These are phyloP conservation scores for Musca domestica DNA, from an alignment of 1,140 invertebrate genomes.

Conservation along the genomic window DNA sequence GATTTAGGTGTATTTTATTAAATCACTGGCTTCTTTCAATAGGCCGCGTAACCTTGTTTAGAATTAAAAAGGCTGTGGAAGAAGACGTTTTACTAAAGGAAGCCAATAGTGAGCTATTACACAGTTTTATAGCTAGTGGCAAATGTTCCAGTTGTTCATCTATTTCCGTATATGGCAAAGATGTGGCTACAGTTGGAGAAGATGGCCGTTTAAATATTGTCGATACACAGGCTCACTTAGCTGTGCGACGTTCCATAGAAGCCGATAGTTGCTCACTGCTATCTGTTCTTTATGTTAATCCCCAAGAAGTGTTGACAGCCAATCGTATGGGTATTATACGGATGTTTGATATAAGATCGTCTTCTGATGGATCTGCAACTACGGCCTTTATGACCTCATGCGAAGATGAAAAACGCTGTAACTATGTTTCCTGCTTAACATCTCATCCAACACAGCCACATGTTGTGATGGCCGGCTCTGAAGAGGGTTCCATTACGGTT, in stretches of 20 bases:
- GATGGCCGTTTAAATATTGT: slow-evolving; percentile 62
- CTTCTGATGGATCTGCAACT: slow-evolving; percentile 61
- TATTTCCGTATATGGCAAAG: slow-evolving; percentile 67
- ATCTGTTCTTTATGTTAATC: slow-evolving; percentile 73
- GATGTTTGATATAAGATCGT: slow-evolving; percentile 75
- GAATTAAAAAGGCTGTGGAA: slow-evolving; percentile 60
- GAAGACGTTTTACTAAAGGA: slow-evolving; percentile 55
- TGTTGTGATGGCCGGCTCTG: slow-evolving; percentile 74
- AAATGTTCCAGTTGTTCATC: slow-evolving; percentile 65
- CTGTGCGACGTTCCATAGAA: slow-evolving; percentile 48
- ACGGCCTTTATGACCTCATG: slow-evolving; percentile 64
- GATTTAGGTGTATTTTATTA: not conserved
- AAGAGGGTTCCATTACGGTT: slow-evolving; percentile 77
- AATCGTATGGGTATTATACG: slow-evolving; percentile 84
- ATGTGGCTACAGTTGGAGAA: slow-evolving; percentile 76
- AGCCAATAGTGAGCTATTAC: slow-evolving; percentile 63
- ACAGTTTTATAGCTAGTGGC: slow-evolving; percentile 60
- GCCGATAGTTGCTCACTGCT: slow-evolving; percentile 80
- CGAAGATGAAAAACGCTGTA: slow-evolving; percentile 62
- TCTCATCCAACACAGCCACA: slow-evolving; percentile 84
- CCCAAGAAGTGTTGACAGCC: slow-evolving; percentile 75
- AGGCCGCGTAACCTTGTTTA: slow-evolving; percentile 61
- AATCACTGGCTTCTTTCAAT: not conserved
- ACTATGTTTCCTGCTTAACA: slow-evolving; percentile 69
- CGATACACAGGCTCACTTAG: slow-evolving; percentile 31